Evolutionary conservation across 2,113 vertebrate species (phyloP).

Genomic region (Cheirogaleus medius): DNA sequence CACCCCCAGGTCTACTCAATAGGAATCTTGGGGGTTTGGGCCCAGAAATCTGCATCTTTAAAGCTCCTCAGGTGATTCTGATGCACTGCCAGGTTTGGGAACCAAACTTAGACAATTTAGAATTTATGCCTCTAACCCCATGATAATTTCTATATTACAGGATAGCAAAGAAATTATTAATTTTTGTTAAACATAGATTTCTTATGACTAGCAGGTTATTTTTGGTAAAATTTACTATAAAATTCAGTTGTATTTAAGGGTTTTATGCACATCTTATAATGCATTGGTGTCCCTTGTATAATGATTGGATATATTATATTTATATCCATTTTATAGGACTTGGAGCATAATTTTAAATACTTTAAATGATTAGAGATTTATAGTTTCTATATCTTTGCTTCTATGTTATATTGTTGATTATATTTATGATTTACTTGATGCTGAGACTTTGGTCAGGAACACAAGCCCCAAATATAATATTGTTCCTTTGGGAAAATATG

Average conservation of each 20-base stretch:
- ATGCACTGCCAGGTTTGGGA: neutral
- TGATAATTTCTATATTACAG: neutral
- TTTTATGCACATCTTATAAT: neutral
- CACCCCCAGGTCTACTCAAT: neutral
- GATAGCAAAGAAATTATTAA: slow-evolving; percentile 13
- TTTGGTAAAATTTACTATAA: slow-evolving; percentile 25
- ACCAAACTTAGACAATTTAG: slow-evolving; percentile 27
- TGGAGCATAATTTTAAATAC: slow-evolving; percentile 25
- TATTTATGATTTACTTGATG: slow-evolving; percentile 42
- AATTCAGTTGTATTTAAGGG: slow-evolving; percentile 1
- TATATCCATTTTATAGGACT: neutral
- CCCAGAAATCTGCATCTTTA: slow-evolving; percentile 2
- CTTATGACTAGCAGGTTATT: neutral
- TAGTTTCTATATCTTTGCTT: slow-evolving; percentile 19
- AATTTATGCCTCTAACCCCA: neutral
- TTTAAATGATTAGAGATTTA: slow-evolving; percentile 43
- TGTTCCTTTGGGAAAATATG: slow-evolving; percentile 6
- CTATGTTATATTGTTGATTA: slow-evolving; percentile 5
- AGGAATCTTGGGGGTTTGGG: neutral
- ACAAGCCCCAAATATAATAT: slow-evolving; percentile 24
- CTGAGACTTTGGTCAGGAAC: neutral
- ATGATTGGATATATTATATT: neutral
- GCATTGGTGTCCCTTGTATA: neutral
- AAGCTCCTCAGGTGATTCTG: slow-evolving; percentile 10
- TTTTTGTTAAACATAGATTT: slow-evolving; percentile 21